Percentiles rank a stretch among this genome's conserved stretches.
Evolutionary conservation across 2,113 vertebrate genomes (phyloP).

Genomic region (Talpa occidentalis): DNA sequence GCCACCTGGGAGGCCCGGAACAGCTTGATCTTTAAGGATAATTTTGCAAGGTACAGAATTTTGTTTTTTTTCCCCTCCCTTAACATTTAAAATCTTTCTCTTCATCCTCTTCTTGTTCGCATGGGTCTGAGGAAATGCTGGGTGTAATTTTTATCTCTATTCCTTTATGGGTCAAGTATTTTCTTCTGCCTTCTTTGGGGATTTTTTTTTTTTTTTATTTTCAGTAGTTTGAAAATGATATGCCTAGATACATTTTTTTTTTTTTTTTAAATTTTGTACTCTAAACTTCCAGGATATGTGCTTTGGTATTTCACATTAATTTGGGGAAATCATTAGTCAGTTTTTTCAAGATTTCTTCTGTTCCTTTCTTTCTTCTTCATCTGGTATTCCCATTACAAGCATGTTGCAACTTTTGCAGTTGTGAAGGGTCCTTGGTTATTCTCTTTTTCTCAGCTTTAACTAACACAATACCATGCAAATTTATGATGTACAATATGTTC

Average conservation of each 20-base stretch:
- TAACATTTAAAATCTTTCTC: background rate
- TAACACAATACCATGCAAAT: background rate
- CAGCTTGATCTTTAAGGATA: background rate
- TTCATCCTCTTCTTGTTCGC: background rate
- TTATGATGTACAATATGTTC: background rate
- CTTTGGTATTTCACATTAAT: background rate
- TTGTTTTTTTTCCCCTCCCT: background rate
- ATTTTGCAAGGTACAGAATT: background rate
- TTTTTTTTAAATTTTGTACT: background rate
- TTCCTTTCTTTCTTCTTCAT: background rate
- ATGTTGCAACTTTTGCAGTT: background rate
- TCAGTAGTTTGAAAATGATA: background rate
- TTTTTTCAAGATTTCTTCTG: background rate
- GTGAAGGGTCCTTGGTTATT: background rate
- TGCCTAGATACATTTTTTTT: background rate
- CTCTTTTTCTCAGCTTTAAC: background rate
- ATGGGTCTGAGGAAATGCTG: background rate
- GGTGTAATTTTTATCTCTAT: background rate
- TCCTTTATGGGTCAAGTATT: background rate
- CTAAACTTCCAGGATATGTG: background rate
- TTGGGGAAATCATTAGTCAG: background rate
- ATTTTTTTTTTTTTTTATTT: background rate
- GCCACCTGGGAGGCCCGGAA: too few species aligned
- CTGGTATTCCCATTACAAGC: background rate
- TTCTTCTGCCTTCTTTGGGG: background rate